Conservation (phyloP, 2,888 invertebrate genomes). For the Notodonta dromedarius region DNA sequence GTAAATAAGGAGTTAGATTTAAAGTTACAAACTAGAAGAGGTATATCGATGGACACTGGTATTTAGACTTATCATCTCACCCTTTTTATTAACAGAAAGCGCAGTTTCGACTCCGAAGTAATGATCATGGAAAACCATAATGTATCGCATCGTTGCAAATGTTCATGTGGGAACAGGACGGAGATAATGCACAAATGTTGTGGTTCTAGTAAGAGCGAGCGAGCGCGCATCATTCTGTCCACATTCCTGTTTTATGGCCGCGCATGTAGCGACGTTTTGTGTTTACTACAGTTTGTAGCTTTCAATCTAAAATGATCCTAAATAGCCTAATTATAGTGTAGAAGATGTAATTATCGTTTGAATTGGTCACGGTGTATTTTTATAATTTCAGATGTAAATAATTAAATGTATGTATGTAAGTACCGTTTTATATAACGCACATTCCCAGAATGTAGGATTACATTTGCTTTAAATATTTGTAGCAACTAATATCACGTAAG, state of each 20-base stretch:
- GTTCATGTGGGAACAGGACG: no score
- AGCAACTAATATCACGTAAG: slow-evolving; percentile 48
- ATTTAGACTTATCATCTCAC: no score
- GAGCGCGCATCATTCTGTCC: neutral
- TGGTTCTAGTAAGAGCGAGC: neutral
- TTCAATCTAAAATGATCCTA: neutral
- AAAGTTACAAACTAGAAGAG: neutral
- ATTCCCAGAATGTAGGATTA: slow-evolving; percentile 75
- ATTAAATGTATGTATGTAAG: slow-evolving; percentile 37
- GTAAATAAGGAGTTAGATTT: neutral
- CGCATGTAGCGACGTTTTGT: no score
- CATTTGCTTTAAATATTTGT: slow-evolving; percentile 69
- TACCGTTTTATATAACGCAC: slow-evolving; percentile 55
- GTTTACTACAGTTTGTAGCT: neutral
- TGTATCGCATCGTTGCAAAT: no score
- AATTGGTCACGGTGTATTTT: slow-evolving; percentile 57
- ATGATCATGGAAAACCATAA: no score
- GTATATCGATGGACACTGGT: no score
- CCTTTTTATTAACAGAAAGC: no score
- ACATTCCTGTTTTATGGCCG: neutral
- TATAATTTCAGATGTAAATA: slow-evolving; percentile 66
- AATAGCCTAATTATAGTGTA: slow-evolving; percentile 23
- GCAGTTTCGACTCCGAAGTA: no score
- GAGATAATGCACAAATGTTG: neutral
- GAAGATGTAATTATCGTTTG: slow-evolving; percentile 27